Percentiles rank a stretch among this genome's conserved stretches.
Evolutionary conservation across 2,888 invertebrate species (phyloP).

Genomic region (Camptogramma bilineatum): DNA sequence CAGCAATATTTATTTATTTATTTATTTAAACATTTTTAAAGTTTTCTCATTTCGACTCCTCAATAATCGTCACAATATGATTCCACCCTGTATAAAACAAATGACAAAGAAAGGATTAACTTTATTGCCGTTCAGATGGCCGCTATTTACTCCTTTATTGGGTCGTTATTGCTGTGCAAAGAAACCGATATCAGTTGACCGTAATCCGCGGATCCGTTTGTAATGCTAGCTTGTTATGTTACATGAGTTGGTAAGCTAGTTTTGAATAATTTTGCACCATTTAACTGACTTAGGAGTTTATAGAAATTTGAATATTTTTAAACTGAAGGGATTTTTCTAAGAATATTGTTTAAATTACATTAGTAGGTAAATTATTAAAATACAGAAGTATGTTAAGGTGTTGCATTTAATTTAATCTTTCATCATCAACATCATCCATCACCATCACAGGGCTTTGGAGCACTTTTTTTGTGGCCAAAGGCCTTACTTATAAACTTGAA

Average conservation of each 20-base stretch:
- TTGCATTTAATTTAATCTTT: too few relatives aligned
- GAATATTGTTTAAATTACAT: too few relatives aligned
- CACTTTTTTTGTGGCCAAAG: too few relatives aligned
- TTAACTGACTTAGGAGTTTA: not conserved
- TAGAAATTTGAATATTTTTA: not conserved
- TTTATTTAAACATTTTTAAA: too few relatives aligned
- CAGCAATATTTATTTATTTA: too few relatives aligned
- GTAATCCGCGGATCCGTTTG: conserved; percentile 24
- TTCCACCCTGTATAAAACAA: conserved; percentile 48
- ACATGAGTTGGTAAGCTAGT: conserved; percentile 2
- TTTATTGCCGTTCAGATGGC: conserved; percentile 49
- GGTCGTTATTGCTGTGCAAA: conserved; percentile 55
- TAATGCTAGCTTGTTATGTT: conserved; percentile 8
- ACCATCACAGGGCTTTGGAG: too few relatives aligned
- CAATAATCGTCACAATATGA: not conserved
- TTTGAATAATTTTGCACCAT: not conserved
- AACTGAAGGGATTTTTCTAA: too few relatives aligned
- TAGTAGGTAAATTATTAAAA: too few relatives aligned
- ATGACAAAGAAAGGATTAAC: conserved; percentile 33
- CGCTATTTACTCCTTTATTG: conserved; percentile 71
- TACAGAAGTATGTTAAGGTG: too few relatives aligned
- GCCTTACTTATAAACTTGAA: too few relatives aligned
- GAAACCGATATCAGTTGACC: conserved; percentile 32
- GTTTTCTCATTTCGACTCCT: too few relatives aligned
- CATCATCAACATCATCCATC: too few relatives aligned